These are phyloP conservation scores for Grapholita molesta DNA, from an alignment of 1,140 invertebrate genomes.

Conservation along the genomic window DNA sequence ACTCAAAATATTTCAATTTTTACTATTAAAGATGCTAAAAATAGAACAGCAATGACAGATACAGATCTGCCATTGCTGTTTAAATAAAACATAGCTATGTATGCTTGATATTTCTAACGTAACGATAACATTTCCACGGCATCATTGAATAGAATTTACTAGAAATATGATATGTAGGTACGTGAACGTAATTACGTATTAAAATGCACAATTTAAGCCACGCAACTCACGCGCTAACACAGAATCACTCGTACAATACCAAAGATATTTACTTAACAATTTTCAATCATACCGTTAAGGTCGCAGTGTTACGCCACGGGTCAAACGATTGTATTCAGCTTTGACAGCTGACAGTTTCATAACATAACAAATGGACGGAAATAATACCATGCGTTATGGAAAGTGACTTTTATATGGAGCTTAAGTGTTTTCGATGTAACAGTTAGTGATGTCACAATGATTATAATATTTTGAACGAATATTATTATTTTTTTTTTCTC, in stretches of 20 bases:
- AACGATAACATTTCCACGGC: too few relatives aligned
- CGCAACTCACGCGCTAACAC: not conserved
- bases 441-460: not conserved
- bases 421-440: not conserved
- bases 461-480: too few relatives aligned
- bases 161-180: too few relatives aligned
- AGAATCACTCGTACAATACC: not conserved
- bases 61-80: too few relatives aligned
- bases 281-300: conserved; percentile 7
- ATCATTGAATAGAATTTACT: too few relatives aligned
- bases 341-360: conserved; percentile 11
- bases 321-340: not conserved
- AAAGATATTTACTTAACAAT: conserved; percentile 9
- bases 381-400: not conserved
- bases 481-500: too few relatives aligned
- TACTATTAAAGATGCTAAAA: too few relatives aligned
- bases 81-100: too few relatives aligned
- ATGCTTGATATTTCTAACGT: too few relatives aligned
- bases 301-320: conserved; percentile 2
- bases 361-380: conserved; percentile 9
- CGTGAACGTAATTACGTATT: not conserved
- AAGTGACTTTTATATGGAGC: not conserved
- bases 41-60: too few relatives aligned
- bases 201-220: not conserved
- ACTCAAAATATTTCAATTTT: too few relatives aligned